A percentile compares a stretch with the other conserved stretches of the same genome.
phyloP scores from a whole-genome alignment of 2,113 vertebrate genomes.

The Coturnix japonica region DNA sequence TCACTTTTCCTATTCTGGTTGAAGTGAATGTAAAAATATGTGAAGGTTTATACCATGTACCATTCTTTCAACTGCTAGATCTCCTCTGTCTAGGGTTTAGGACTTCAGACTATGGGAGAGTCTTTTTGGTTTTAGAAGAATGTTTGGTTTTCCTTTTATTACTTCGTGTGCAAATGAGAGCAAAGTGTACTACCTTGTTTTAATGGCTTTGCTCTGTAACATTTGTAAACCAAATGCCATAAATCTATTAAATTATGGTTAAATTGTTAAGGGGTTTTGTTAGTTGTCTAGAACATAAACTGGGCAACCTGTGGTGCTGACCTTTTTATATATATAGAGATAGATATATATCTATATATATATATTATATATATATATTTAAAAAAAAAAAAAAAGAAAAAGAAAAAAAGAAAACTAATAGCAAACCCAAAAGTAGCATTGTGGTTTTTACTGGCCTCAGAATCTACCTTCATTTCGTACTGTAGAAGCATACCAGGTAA shows the following conservation, averaged over 20 bases:
- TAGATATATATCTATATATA: slow-evolving; percentile 50
- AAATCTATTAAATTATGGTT: slow-evolving; percentile 76
- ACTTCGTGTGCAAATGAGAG: slow-evolving; percentile 74
- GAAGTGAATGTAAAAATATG: slow-evolving; percentile 79
- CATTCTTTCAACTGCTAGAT: slow-evolving; percentile 66
- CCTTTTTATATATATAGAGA: slow-evolving; percentile 76
- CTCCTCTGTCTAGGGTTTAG: slow-evolving; percentile 65
- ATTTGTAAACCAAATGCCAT: slow-evolving; percentile 84
- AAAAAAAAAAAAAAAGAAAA: neutral
- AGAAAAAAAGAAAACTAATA: slow-evolving; percentile 24
- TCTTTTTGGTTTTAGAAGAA: slow-evolving; percentile 68
- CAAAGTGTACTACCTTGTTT: slow-evolving; percentile 78
- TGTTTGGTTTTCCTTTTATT: slow-evolving; percentile 73
- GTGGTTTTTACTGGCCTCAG: slow-evolving; percentile 79
- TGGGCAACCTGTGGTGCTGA: slow-evolving; percentile 81
- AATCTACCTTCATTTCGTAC: slow-evolving; percentile 86
- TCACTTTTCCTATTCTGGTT: slow-evolving; percentile 78
- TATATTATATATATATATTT: neutral
- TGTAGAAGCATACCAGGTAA: slow-evolving; percentile 83
- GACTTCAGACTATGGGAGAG: slow-evolving; percentile 56
- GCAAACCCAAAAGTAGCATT: slow-evolving; percentile 81
- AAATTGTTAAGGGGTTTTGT: slow-evolving; percentile 74
- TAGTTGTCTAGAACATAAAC: slow-evolving; percentile 70
- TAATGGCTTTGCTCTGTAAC: slow-evolving; percentile 77
- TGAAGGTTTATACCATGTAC: slow-evolving; percentile 71